Conservation (phyloP, 2,888 invertebrate species). For the Neelides folsomi region DNA sequence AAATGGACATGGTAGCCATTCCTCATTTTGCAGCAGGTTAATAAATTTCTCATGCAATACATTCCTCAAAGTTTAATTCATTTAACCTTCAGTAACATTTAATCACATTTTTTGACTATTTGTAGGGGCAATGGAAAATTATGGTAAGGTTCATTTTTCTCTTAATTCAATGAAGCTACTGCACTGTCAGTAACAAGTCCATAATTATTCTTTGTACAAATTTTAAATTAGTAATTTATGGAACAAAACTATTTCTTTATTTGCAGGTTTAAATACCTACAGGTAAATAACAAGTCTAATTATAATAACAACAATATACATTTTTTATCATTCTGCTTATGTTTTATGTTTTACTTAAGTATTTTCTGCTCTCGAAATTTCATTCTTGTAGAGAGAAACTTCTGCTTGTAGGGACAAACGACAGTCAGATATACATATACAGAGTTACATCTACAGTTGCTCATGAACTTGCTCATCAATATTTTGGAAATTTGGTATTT, state of each 20-base stretch:
- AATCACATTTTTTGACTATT: too few species aligned
- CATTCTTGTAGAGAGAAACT: conserved; percentile 2
- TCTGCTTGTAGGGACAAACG: conserved; percentile 5
- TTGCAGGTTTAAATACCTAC: conserved; percentile 10
- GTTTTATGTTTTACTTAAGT: too few species aligned
- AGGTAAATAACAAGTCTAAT: neutral
- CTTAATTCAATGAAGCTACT: too few species aligned
- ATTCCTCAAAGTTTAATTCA: too few species aligned
- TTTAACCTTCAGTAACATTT: too few species aligned
- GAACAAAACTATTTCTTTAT: too few species aligned
- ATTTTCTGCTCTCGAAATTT: neutral
- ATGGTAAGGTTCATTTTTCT: conserved; percentile 6
- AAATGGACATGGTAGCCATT: conserved; percentile 27
- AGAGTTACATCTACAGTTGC: conserved; percentile 7
- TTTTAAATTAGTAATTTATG: too few species aligned
- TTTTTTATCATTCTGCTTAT: too few species aligned
- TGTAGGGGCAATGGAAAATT: conserved; percentile 17
- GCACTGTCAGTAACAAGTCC: too few species aligned
- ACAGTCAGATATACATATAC: conserved; percentile 7
- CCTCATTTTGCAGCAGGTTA: conserved; percentile 16
- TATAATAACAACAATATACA: neutral
- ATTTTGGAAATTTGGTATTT: conserved; percentile 12
- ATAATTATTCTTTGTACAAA: too few species aligned
- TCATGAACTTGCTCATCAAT: conserved; percentile 14
- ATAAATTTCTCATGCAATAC: too few species aligned